Conservation (phyloP, 1,140 invertebrate species). For the Trigoniulus corallinus region DNA sequence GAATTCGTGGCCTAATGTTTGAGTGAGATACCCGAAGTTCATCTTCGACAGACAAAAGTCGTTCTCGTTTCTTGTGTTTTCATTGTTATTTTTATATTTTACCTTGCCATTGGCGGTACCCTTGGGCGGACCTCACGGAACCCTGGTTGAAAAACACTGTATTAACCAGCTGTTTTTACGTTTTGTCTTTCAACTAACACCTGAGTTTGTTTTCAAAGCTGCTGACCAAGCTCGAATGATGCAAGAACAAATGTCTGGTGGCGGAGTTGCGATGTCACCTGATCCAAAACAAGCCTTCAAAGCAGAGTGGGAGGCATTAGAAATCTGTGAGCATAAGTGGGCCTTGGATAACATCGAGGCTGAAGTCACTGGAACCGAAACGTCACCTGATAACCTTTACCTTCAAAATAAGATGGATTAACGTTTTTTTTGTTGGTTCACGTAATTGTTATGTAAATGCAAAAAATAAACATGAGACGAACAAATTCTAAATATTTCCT, state of each 20-base stretch:
- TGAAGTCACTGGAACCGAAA: slow-evolving; percentile 29
- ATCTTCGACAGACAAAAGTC: too few relatives aligned
- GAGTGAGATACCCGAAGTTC: too few relatives aligned
- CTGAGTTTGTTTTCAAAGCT: slow-evolving; percentile 31
- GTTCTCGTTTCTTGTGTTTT: too few relatives aligned
- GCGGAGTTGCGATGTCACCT: slow-evolving; percentile 88
- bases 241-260: slow-evolving; percentile 95
- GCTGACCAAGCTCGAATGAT: slow-evolving; percentile 92
- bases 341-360: slow-evolving; percentile 59
- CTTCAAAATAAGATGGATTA: slow-evolving; percentile 24
- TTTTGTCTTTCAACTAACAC: too few relatives aligned
- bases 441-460: slow-evolving; percentile 9
- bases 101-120: too few relatives aligned
- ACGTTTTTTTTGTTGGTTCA: not conserved
- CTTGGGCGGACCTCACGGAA: too few relatives aligned
- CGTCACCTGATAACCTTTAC: slow-evolving; percentile 23
- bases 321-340: slow-evolving; percentile 89
- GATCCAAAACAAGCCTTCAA: slow-evolving; percentile 98
- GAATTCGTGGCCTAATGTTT: too few relatives aligned
- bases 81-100: too few relatives aligned
- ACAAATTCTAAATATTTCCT: too few relatives aligned
- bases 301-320: slow-evolving; percentile 96
- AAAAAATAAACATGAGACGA: too few relatives aligned
- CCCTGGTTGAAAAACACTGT: too few relatives aligned
- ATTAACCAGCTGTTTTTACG: slow-evolving; percentile 2